Percentiles rank a stretch among this genome's conserved stretches.
Evolutionary conservation across 2,888 invertebrate species (phyloP).

Genomic region (Tetrapedia diversipes): DNA sequence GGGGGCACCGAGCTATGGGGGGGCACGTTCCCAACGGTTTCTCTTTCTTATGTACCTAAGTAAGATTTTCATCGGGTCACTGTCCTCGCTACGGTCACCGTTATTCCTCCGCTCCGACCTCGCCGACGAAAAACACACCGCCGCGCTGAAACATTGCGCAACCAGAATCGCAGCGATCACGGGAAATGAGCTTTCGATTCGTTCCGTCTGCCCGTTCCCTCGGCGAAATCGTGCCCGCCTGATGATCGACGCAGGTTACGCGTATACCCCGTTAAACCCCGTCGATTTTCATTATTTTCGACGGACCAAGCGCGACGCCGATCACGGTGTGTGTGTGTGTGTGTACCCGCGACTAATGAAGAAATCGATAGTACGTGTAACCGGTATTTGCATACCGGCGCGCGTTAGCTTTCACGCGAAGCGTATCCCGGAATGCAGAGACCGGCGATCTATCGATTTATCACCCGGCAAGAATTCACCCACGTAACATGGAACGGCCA

Average conservation of each 20-base stretch:
- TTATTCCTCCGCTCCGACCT: constrained; percentile 68
- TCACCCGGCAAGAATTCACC: constrained; percentile 58
- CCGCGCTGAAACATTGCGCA: constrained; percentile 50
- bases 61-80: constrained; percentile 73
- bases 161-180: constrained; percentile 39
- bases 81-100: constrained; percentile 71
- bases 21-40: constrained; percentile 66
- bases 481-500: constrained; percentile 51
- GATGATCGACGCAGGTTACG: too few species aligned
- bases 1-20: constrained; percentile 30
- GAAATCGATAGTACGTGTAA: constrained; percentile 46
- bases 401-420: constrained; percentile 45
- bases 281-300: too few species aligned
- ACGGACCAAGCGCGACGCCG: neutral
- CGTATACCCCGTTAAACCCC: too few species aligned
- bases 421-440: constrained; percentile 49
- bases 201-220: too few species aligned
- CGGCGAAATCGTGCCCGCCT: neutral
- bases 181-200: constrained; percentile 7
- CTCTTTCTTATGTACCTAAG: constrained; percentile 68
- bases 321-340: neutral
- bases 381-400: constrained; percentile 43
- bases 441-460: constrained; percentile 57
- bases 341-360: constrained; percentile 33
- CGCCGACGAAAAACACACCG: constrained; percentile 65